Conservation (phyloP, 2,797 vertebrate species). For the Euthynnus affinis region DNA sequence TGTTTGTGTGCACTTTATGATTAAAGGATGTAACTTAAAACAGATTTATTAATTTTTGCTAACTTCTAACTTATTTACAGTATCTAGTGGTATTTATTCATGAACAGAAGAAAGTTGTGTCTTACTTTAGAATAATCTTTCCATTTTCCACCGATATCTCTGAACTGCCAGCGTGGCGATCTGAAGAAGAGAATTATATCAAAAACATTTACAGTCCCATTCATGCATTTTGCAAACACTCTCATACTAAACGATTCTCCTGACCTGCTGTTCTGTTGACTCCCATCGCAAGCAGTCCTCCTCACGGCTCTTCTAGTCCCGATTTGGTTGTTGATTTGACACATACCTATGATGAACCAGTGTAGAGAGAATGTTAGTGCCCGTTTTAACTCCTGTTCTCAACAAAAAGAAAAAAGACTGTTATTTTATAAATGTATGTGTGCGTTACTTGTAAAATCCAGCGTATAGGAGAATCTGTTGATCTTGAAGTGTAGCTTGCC, state of each 20-base stretch:
- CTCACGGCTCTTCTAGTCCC: conserved; percentile 66
- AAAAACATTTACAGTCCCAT: background rate
- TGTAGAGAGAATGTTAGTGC: background rate
- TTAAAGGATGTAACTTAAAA: too few relatives aligned
- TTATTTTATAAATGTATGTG: too few relatives aligned
- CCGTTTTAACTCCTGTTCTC: background rate
- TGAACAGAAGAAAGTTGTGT: background rate
- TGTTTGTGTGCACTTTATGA: too few relatives aligned
- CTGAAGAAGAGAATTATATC: conserved; percentile 35
- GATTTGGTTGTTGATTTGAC: conserved; percentile 61
- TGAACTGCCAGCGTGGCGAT: conserved; percentile 74
- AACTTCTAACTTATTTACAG: too few relatives aligned
- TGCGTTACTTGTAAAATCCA: conserved; percentile 74
- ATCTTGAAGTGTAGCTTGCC: conserved; percentile 66
- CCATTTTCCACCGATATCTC: conserved; percentile 65
- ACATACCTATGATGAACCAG: conserved; percentile 69
- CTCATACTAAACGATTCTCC: conserved; percentile 1
- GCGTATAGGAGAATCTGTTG: conserved; percentile 54
- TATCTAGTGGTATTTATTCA: background rate
- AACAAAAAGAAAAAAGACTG: background rate
- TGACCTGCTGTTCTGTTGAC: conserved; percentile 61
- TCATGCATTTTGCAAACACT: background rate
- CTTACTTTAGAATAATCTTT: conserved; percentile 71
- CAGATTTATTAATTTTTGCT: too few relatives aligned
- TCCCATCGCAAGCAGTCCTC: conserved; percentile 33